These are phyloP conservation scores for Centropristis striata DNA, from an alignment of 2,113 vertebrate genomes.

Conservation along the genomic window DNA sequence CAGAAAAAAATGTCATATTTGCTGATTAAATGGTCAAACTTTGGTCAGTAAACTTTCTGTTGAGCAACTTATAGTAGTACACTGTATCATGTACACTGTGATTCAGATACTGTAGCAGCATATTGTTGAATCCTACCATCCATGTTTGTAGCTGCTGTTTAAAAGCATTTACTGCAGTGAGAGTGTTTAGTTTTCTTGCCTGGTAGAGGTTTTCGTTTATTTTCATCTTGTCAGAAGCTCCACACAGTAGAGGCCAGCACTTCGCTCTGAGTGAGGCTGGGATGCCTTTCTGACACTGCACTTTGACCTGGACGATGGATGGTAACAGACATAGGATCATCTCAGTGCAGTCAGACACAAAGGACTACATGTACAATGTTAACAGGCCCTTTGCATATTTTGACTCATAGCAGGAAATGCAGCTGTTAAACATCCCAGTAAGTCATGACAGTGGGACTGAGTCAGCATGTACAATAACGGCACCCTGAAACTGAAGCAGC, in stretches of 20 bases:
- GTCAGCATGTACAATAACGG: not conserved
- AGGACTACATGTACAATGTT: not conserved
- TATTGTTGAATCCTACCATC: too few species aligned
- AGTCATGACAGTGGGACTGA: not conserved
- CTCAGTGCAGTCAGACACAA: not conserved
- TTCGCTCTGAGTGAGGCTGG: constrained; percentile 89
- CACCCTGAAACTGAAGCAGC: not conserved
- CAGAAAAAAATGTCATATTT: too few species aligned
- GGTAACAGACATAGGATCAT: constrained; percentile 9
- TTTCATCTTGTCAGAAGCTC: constrained; percentile 83
- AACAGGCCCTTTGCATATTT: not conserved
- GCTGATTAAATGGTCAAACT: too few species aligned
- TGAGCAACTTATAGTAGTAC: too few species aligned
- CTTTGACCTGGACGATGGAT: constrained; percentile 84
- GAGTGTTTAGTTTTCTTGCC: constrained; percentile 70
- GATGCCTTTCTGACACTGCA: constrained; percentile 91
- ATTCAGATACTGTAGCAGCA: too few species aligned
- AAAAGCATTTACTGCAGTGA: not conserved
- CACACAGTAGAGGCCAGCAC: constrained; percentile 91
- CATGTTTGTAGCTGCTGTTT: not conserved
- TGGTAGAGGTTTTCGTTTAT: constrained; percentile 79
- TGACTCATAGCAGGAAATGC: not conserved
- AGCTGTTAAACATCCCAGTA: not conserved
- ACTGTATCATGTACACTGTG: too few species aligned
- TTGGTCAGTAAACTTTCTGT: too few species aligned